These are phyloP conservation scores for Acronicta leporina DNA, from an alignment of 2,888 invertebrate species.

Conservation along the genomic window DNA sequence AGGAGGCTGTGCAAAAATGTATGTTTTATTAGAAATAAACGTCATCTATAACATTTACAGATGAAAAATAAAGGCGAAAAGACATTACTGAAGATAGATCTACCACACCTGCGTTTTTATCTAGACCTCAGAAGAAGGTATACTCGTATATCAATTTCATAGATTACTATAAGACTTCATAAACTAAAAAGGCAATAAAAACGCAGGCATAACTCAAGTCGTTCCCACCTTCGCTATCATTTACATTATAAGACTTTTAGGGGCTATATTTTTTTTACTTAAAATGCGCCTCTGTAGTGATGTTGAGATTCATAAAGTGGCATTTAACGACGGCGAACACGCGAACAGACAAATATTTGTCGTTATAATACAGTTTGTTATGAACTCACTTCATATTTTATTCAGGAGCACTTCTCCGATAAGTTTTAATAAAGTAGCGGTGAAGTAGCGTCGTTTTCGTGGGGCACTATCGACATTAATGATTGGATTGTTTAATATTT, in stretches of 20 bases:
- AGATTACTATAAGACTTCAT: conserved; percentile 42
- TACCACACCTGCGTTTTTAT: conserved; percentile 40
- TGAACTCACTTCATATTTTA: conserved; percentile 47
- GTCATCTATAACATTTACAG: conserved; percentile 34
- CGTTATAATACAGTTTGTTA: conserved; percentile 47
- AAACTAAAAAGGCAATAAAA: conserved; percentile 49
- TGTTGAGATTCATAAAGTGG: conserved; percentile 47
- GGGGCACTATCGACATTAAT: conserved; percentile 30
- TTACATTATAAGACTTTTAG: conserved; percentile 39
- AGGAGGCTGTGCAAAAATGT: conserved; percentile 6
- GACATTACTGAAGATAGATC: conserved; percentile 49
- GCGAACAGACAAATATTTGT: conserved; percentile 59
- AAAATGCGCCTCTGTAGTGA: conserved; percentile 41
- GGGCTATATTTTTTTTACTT: conserved; percentile 44
- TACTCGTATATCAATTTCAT: conserved; percentile 46
- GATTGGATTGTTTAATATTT: conserved; percentile 30
- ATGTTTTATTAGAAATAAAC: conserved; percentile 43
- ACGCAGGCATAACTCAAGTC: conserved; percentile 39
- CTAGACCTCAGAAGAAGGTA: conserved; percentile 37
- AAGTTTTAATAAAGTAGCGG: conserved; percentile 36
- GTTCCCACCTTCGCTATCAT: conserved; percentile 28
- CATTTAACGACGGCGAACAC: conserved; percentile 58
- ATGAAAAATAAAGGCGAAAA: conserved; percentile 41
- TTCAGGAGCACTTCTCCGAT: conserved; percentile 41
- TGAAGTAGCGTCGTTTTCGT: conserved; percentile 29